A percentile compares a stretch with the other conserved stretches of the same genome.
Evolutionary conservation across 2,888 invertebrate species (phyloP).

Genomic region (Hedychridium roseum): DNA sequence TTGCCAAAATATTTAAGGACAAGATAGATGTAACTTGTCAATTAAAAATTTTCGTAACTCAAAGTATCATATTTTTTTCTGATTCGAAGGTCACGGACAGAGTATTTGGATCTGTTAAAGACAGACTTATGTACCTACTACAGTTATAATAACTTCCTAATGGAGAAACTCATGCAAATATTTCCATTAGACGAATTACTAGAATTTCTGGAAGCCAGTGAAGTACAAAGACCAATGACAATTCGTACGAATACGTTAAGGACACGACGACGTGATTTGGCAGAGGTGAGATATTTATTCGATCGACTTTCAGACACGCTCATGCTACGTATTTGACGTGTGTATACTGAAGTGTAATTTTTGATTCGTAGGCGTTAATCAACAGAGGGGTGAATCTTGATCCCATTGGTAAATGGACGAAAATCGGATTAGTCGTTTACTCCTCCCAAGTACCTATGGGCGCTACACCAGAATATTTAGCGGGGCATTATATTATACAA

Average conservation of each 20-base stretch:
- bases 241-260: slow-evolving; percentile 96
- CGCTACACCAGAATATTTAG: slow-evolving; percentile 98
- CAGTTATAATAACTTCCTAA: slow-evolving; percentile 95
- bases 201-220: slow-evolving; percentile 96
- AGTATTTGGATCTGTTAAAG: slow-evolving; percentile 81
- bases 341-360: slow-evolving; percentile 2
- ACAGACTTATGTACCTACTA: slow-evolving; percentile 93
- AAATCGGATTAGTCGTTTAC: slow-evolving; percentile 95
- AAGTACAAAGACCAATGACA: slow-evolving; percentile 92
- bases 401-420: slow-evolving; percentile 98
- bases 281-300: slow-evolving; percentile 69
- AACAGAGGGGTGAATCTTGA: slow-evolving; percentile 97
- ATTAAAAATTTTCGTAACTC: slow-evolving; percentile 64
- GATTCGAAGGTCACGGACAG: slow-evolving; percentile 73
- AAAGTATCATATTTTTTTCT: slow-evolving; percentile 35
- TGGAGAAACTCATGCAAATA: slow-evolving; percentile 90
- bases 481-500: slow-evolving; percentile 96
- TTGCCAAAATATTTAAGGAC: too few species aligned
- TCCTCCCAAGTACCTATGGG: slow-evolving; percentile 96
- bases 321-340: too few species aligned
- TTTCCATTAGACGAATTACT: slow-evolving; percentile 87
- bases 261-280: slow-evolving; percentile 89
- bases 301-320: too few species aligned
- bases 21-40: too few species aligned
- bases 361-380: slow-evolving; percentile 85